Percentiles rank a stretch among this genome's conserved stretches.
Conservation (phyloP, 2,888 invertebrate species). For the Ormyrus thymus region DNA sequence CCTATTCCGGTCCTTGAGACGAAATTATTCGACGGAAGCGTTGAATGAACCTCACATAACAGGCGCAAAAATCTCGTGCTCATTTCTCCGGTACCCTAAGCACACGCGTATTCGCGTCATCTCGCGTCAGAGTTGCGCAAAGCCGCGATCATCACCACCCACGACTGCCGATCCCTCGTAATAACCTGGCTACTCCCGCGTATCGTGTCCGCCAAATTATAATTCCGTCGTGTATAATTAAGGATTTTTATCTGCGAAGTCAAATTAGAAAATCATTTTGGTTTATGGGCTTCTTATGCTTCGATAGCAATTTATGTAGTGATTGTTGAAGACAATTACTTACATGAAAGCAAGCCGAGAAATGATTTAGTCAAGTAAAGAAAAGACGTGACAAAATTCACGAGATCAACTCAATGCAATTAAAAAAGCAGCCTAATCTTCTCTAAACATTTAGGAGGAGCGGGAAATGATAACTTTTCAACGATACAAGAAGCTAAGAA, state of each 20-base stretch:
- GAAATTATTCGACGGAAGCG: slow-evolving; percentile 10
- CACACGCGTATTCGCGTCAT: neutral
- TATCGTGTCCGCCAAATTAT: too few species aligned
- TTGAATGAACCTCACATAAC: neutral
- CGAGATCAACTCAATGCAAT: neutral
- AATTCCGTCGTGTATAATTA: too few species aligned
- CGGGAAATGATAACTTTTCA: slow-evolving; percentile 7
- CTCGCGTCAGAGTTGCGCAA: neutral
- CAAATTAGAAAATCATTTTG: too few species aligned
- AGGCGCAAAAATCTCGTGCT: neutral
- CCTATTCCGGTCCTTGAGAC: slow-evolving; percentile 41
- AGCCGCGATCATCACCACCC: neutral
- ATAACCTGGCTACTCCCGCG: neutral
- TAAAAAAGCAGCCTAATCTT: slow-evolving; percentile 11
- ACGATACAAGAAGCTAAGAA: too few species aligned
- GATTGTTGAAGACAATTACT: too few species aligned
- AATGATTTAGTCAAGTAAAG: neutral
- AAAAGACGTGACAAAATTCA: neutral
- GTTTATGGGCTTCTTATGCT: too few species aligned
- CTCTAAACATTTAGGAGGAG: slow-evolving; percentile 1
- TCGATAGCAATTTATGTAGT: too few species aligned
- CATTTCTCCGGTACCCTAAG: too few species aligned
- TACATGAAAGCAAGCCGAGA: too few species aligned
- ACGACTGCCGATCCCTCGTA: neutral
- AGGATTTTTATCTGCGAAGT: too few species aligned